A percentile compares a stretch with the other conserved stretches of the same genome.
Evolutionary conservation across 2,888 invertebrate species (phyloP).

Genomic region (Pyrocoelia pectoralis): DNA sequence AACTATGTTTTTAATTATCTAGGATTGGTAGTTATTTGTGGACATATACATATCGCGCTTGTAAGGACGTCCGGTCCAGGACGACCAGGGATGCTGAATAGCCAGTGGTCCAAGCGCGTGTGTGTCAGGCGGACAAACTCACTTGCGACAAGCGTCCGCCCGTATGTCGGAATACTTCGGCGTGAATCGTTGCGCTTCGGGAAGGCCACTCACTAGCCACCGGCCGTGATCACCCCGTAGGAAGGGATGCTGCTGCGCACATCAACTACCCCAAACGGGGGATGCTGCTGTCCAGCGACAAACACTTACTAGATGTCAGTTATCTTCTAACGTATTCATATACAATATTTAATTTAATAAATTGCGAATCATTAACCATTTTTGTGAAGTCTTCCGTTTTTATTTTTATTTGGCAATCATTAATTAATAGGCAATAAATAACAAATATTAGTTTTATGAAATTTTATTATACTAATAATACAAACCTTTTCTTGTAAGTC

Average conservation of each 20-base stretch:
- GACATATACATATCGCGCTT: slow-evolving; percentile 36
- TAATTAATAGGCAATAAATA: no score
- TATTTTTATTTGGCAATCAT: no score
- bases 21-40: slow-evolving; percentile 13
- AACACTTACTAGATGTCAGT: slow-evolving; percentile 7
- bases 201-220: slow-evolving; percentile 63
- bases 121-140: slow-evolving; percentile 56
- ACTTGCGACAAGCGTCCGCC: slow-evolving; percentile 50
- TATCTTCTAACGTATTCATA: background rate
- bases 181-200: slow-evolving; percentile 47
- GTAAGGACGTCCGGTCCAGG: slow-evolving; percentile 36
- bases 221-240: slow-evolving; percentile 64
- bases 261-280: slow-evolving; percentile 51
- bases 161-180: slow-evolving; percentile 47
- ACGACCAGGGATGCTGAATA: slow-evolving; percentile 57
- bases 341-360: no score
- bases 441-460: no score
- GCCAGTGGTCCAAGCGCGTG: slow-evolving; percentile 61
- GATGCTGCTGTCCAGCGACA: slow-evolving; percentile 47
- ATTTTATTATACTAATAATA: no score
- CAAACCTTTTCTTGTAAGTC: no score
- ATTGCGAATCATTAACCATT: no score
- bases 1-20: slow-evolving; percentile 7
- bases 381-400: no score
- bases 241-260: slow-evolving; percentile 61